Evolutionary conservation across 2,113 vertebrate genomes (phyloP).

Genomic region (Piprites chloris): DNA sequence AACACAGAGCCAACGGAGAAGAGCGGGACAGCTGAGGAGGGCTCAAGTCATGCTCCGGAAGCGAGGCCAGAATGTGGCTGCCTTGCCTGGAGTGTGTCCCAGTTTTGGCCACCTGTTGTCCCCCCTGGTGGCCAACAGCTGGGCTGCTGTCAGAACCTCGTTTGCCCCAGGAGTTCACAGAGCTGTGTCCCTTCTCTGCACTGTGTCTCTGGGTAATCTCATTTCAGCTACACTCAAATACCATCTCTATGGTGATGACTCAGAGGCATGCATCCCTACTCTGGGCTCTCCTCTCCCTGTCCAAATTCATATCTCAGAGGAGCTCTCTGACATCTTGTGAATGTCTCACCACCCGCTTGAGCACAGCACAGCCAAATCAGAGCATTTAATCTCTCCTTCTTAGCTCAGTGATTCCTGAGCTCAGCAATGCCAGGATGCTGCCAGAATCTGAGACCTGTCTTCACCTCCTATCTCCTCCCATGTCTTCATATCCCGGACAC

Average conservation of each 20-base stretch:
- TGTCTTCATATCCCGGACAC: background rate
- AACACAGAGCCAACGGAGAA: background rate
- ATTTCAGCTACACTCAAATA: conserved; percentile 17
- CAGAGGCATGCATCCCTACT: background rate
- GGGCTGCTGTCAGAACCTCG: background rate
- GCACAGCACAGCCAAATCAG: background rate
- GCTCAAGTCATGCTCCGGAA: background rate
- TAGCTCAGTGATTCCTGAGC: background rate
- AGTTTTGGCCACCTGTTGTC: background rate
- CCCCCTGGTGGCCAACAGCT: fast-evolving
- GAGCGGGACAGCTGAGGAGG: background rate
- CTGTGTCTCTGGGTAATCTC: conserved; percentile 9
- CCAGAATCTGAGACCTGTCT: background rate
- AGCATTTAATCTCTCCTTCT: background rate
- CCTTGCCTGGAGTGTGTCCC: background rate
- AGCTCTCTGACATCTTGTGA: background rate
- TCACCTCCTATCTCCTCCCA: background rate
- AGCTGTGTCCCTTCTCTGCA: fast-evolving
- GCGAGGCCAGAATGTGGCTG: background rate
- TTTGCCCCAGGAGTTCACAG: background rate
- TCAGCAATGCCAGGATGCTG: background rate
- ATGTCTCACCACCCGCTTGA: background rate
- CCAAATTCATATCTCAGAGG: conserved; percentile 7
- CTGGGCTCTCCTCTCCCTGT: background rate
- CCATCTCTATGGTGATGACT: conserved; percentile 57